Evolutionary conservation across 2,797 vertebrate genomes (phyloP), one percentile per base, ranked within the genome.

Genomic region (Microhierax caerulescens): DNA sequence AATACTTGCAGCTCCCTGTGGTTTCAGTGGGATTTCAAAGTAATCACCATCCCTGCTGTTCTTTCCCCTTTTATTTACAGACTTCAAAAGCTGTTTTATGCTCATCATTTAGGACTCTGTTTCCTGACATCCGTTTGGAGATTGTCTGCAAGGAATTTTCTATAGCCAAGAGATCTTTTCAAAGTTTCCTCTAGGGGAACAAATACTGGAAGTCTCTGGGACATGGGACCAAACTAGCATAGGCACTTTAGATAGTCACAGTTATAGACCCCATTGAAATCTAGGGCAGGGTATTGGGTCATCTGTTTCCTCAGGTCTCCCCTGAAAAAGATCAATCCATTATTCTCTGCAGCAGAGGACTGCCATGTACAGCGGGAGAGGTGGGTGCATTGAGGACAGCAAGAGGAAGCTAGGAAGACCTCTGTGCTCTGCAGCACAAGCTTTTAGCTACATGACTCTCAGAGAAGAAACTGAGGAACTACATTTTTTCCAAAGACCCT

Each of bases 21-120:
- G 83, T 93, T 95, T 96, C 77, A 90, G 39, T 14, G 16, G 70
- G 88, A 94, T 96, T 97, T 97, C 96, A 96, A 90, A 96, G 83
- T 93, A 96, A 93, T 94, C 88, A 76, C 39, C 9, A 76, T 59
- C 65, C 67, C 51, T 75, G 77, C 79, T 79, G 76, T 94, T 95
- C 63, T 86, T 92, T 68, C 63, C 76, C 36, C 34, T 93, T 94
- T 93, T 95, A 94, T 95, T 97, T 95, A 86, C 79, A 82, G 90
- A 84, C 93, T 93, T 97, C 91, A 96, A 90, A 96, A 95, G 91
- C 89, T 95, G 56, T 20, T 85, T 88, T 91, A 15, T 91, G 63
- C 75, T 95, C 81, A 57, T 79, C 56, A 77, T 83, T 82, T 80
- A 88, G 78, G 68, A 51, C 75, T 87, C 37, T 61, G 16, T 84